phyloP scores from a whole-genome alignment of 2,888 invertebrate genomes.

The Scotopteryx bipunctaria region DNA sequence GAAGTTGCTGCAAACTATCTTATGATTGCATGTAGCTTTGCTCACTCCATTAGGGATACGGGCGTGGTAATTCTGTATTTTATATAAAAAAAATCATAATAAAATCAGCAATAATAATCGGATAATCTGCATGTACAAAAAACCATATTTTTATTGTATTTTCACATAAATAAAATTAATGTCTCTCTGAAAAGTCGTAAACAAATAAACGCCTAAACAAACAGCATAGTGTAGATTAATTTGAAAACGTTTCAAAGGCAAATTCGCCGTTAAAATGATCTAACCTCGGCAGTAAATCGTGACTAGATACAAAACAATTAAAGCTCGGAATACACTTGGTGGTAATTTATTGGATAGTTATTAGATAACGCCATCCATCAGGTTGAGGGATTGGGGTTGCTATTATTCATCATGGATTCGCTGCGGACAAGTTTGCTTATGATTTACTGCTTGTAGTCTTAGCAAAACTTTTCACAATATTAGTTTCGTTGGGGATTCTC shows the following conservation, averaged over 20 bases:
- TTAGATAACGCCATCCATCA: conserved; percentile 63
- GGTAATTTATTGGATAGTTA: conserved; percentile 67
- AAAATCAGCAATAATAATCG: no score
- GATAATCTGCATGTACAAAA: no score
- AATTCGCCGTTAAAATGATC: conserved; percentile 42
- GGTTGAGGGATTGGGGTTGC: conserved; percentile 28
- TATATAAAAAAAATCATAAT: no score
- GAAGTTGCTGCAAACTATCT: no score
- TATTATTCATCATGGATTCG: conserved; percentile 34
- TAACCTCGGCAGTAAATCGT: conserved; percentile 56
- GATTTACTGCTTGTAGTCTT: conserved; percentile 9
- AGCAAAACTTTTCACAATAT: no score
- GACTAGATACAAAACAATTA: conserved; percentile 63
- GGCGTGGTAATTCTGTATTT: no score
- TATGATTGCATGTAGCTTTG: no score
- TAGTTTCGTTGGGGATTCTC: no score
- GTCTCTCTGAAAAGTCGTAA: not conserved
- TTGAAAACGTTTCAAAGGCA: conserved; percentile 35
- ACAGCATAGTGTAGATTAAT: conserved; percentile 11
- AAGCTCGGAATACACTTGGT: conserved; percentile 56
- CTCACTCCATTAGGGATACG: no score
- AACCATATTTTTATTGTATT: no score
- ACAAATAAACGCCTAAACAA: conserved; percentile 8
- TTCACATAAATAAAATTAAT: not conserved
- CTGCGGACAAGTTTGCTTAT: conserved; percentile 29